phyloP scores from a whole-genome alignment of 2,888 invertebrate species.

The Zeuzera pyrina region DNA sequence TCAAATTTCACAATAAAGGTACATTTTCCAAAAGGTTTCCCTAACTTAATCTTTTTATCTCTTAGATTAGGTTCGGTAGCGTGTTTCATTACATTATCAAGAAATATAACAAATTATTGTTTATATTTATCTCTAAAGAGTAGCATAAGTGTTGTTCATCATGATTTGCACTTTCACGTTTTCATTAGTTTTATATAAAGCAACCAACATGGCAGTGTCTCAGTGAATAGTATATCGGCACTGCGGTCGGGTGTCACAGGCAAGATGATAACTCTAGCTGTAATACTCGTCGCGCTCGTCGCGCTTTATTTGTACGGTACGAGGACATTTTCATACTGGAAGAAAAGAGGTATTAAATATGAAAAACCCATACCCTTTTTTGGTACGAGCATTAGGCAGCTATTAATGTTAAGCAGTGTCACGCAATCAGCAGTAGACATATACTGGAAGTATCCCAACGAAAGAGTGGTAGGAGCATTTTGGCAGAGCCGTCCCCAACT shows the following conservation, averaged over 20 bases:
- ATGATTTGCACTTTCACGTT: too few relatives aligned
- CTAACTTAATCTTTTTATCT: too few relatives aligned
- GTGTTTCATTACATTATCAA: too few relatives aligned
- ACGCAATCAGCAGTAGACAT: constrained; percentile 27
- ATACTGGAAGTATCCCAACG: constrained; percentile 38
- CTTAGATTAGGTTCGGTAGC: too few relatives aligned
- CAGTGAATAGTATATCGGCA: too few relatives aligned
- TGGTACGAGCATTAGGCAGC: constrained; percentile 25
- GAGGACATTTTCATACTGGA: constrained; percentile 35
- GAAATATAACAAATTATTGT: too few relatives aligned
- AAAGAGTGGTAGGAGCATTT: constrained; percentile 37
- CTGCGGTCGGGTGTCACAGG: background rate
- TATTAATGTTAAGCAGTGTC: constrained; percentile 25
- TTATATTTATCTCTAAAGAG: too few relatives aligned
- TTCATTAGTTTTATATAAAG: too few relatives aligned
- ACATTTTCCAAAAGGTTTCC: too few relatives aligned
- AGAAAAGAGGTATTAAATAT: constrained; percentile 31
- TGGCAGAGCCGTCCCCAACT: constrained; percentile 29
- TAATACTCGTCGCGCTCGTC: constrained; percentile 14
- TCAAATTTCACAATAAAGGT: too few relatives aligned
- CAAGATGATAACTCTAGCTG: constrained; percentile 5
- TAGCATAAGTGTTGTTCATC: too few relatives aligned
- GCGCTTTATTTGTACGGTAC: constrained; percentile 33
- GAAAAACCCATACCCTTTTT: constrained; percentile 30
- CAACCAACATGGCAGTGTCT: too few relatives aligned